These are phyloP conservation scores for Gallinago stenura DNA, from an alignment of 2,797 vertebrate genomes.

Conservation along the genomic window DNA sequence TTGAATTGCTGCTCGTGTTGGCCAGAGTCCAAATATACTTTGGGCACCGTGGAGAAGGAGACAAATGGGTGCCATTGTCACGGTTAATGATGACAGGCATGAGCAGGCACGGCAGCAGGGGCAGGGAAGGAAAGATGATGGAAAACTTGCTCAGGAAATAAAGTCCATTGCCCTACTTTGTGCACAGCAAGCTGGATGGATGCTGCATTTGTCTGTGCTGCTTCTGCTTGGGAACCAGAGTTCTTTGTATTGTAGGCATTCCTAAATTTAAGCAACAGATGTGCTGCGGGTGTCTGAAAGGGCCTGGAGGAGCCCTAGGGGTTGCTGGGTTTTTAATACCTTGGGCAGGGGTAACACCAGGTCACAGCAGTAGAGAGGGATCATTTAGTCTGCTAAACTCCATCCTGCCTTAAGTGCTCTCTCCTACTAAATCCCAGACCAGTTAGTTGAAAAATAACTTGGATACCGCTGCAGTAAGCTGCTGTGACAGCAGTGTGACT, in stretches of 20 bases:
- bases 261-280: background rate
- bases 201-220: background rate
- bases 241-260: background rate
- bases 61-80: slow-evolving; percentile 52
- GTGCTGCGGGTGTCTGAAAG: slow-evolving; percentile 24
- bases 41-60: background rate
- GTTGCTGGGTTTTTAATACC: slow-evolving; percentile 8
- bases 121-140: background rate
- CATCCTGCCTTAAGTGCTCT: slow-evolving; percentile 39
- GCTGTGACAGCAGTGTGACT: background rate
- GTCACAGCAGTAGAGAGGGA: background rate
- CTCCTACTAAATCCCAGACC: slow-evolving; percentile 37
- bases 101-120: background rate
- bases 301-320: background rate
- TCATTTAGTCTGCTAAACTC: slow-evolving; percentile 20
- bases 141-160: slow-evolving; percentile 7
- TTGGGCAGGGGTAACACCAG: slow-evolving; percentile 1
- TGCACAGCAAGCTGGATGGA: background rate
- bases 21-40: background rate
- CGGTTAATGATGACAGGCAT: slow-evolving; percentile 3
- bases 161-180: background rate
- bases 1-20: slow-evolving; percentile 13
- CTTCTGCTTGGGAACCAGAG: background rate
- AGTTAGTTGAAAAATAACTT: slow-evolving; percentile 34
- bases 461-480: background rate